Evolutionary conservation across 2,113 vertebrate species (phyloP).

Genomic region (Catharus minimus): DNA sequence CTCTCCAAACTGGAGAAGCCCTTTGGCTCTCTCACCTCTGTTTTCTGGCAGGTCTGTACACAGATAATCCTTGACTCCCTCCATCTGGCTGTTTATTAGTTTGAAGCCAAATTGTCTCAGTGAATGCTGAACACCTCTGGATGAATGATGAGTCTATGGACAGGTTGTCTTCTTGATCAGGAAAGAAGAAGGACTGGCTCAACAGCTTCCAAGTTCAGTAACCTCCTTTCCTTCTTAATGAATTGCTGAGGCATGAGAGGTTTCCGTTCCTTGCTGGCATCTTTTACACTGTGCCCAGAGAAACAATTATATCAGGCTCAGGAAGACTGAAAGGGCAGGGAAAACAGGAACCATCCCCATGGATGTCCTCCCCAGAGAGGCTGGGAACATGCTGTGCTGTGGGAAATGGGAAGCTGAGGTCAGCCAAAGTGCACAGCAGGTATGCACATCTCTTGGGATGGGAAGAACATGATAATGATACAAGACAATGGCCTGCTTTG

Average conservation of each 20-base stretch:
- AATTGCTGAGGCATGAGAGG: constrained; percentile 75
- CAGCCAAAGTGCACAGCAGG: constrained; percentile 8
- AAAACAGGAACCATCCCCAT: constrained; percentile 80
- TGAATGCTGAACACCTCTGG: neutral
- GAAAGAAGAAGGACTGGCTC: constrained; percentile 43
- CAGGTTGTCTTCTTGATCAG: constrained; percentile 31
- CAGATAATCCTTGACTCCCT: neutral
- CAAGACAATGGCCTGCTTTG: neutral
- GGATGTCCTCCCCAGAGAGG: constrained; percentile 71
- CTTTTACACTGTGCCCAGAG: constrained; percentile 71
- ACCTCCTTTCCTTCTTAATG: constrained; percentile 70
- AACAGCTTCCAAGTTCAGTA: constrained; percentile 66
- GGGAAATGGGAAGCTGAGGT: constrained; percentile 59
- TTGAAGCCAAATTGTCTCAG: neutral
- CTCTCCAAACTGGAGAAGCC: neutral
- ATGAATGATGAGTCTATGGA: constrained; percentile 10
- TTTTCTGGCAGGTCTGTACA: neutral
- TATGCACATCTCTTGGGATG: neutral
- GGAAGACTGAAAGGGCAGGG: constrained; percentile 76
- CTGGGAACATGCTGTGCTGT: constrained; percentile 54
- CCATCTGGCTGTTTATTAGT: neutral
- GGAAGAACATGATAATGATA: neutral
- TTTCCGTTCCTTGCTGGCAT: constrained; percentile 80
- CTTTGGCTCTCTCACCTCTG: neutral
- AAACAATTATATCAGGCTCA: constrained; percentile 83